Base-by-base conservation (phyloP, 2,888 invertebrate species). In the Cataglyphis albicans region DNA sequence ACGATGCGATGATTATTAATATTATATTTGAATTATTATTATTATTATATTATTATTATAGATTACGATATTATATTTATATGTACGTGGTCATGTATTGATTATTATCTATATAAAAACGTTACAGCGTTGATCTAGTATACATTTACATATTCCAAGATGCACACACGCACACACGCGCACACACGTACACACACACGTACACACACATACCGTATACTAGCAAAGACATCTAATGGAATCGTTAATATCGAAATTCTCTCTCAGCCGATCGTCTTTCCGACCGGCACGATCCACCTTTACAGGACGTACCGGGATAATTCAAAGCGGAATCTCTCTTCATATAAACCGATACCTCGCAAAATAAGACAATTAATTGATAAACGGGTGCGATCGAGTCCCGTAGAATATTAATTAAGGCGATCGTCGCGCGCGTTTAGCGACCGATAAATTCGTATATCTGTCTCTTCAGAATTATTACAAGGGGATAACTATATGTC, bases 11-110 rank as follows among this genome's bases (percentile, higher is more conserved):
- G 89, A 91, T 90, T 92, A 92, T 91, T 92, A 93, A 90, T 91
- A 92, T 92, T 93, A 92, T 90, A 93, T 93, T 93, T 91, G 90
- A 92, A 92, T 90, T 86, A 91, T 91, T 91, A 92, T 91, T 91
- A 93, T 92, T 91, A 89, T 90, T 87, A 91, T 91, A 88, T 90
- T 87, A 91, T 91, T 89, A 93, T 91, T 92, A 90, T 89, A 89
- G 91, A 91, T 90, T 90, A 90, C 86, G 86, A 91, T 90, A 92
- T 91, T 91, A 91, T 91, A 92, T 92, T 92, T 90, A 91, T 88
- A 91, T 91, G 90, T 92, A 91, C 91, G 90, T 91, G 89, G 88
- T 90, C 91, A 88, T 90, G 91, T 91, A 91, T 89, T 90, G 86
- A 88, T 91, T 89, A 89, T 87, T 88, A 89, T 86, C 85, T 87